These are phyloP conservation scores for Troides oblongomaculatus DNA, from an alignment of 2,888 invertebrate genomes.

Conservation along the genomic window DNA sequence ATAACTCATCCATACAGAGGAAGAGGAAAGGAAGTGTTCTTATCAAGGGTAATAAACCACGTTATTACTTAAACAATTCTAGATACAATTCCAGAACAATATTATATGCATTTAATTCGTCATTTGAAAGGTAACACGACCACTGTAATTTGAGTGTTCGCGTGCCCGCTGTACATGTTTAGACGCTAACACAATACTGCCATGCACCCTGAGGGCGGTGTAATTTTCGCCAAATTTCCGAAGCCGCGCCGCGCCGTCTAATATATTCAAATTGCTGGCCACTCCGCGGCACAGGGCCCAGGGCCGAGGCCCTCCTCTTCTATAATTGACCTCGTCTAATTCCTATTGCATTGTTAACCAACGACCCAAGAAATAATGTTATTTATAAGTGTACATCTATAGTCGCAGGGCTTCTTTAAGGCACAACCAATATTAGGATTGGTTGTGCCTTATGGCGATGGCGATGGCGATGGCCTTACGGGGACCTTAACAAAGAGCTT, in stretches of 20 bases:
- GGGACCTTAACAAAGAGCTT: too few species aligned
- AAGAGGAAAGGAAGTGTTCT: too few species aligned
- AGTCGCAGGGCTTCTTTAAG: too few species aligned
- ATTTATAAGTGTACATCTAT: too few species aligned
- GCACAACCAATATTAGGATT: too few species aligned
- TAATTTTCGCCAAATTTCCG: constrained; percentile 34
- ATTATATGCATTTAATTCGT: neutral
- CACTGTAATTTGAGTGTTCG: constrained; percentile 23
- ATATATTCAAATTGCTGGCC: constrained; percentile 35
- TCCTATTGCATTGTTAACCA: neutral
- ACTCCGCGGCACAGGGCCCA: constrained; percentile 27
- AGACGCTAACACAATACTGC: constrained; percentile 27
- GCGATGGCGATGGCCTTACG: too few species aligned
- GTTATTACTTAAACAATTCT: too few species aligned
- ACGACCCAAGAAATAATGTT: too few species aligned
- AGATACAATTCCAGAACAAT: too few species aligned
- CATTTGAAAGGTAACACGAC: neutral
- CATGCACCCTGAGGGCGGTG: constrained; percentile 31
- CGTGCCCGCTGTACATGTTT: constrained; percentile 31
- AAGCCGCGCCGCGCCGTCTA: constrained; percentile 25
- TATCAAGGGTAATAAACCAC: too few species aligned
- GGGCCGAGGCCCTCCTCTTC: constrained; percentile 21
- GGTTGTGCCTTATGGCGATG: too few species aligned
- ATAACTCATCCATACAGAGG: too few species aligned
- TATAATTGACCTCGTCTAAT: constrained; percentile 24